Evolutionary conservation across 2,113 vertebrate species (phyloP), one percentile per base, ranked within the genome.

Genomic region (Cynocephalus volans): DNA sequence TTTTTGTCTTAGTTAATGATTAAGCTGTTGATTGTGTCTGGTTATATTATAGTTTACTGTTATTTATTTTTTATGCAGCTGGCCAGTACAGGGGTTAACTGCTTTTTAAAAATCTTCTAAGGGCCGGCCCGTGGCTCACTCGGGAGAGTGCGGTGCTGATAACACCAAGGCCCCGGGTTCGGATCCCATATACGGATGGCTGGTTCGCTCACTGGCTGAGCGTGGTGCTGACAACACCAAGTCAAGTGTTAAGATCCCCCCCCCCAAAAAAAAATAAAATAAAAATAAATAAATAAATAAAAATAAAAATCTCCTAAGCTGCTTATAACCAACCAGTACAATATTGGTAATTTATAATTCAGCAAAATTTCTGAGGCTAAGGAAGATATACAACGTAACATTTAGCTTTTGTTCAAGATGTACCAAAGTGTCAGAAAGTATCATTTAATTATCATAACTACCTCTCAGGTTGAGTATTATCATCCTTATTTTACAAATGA

Each of bases 281-380:
- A n/a, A n/a, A n/a, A n/a, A n/a, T n/a, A n/a, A n/a, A n/a, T n/a
- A n/a, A n/a, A n/a, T n/a, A n/a, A n/a, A n/a, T n/a, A n/a, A 58
- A 86, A 93, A 82, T 18, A 58, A 86, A 93, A 82, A 72, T 60
- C 48, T 62, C 19, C 28, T 73, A 89, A 81, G 31, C 52, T 81
- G 56, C 28, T 50, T 81, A 2, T 70, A 94, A 94, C 6, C 33
- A 87, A 86, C 4, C 70, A 45, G 45, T 54, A 84, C 1, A 56
- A 80, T 62, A 84, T 1, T 88, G 23, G 5, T 54, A 62, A 85
- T 81, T 88, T 96, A 48, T 62, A 95, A 90, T 81, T 77, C 33
- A 45, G 87, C 45, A 80, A 81, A 97, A 62, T 93, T 82, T 88
- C 50, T 52, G 62, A 83, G 48, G 28, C 24, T 54, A 90, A 93